These are phyloP conservation scores for Acanthosepion lycidas DNA, from an alignment of 2,888 invertebrate species.

Conservation along the genomic window DNA sequence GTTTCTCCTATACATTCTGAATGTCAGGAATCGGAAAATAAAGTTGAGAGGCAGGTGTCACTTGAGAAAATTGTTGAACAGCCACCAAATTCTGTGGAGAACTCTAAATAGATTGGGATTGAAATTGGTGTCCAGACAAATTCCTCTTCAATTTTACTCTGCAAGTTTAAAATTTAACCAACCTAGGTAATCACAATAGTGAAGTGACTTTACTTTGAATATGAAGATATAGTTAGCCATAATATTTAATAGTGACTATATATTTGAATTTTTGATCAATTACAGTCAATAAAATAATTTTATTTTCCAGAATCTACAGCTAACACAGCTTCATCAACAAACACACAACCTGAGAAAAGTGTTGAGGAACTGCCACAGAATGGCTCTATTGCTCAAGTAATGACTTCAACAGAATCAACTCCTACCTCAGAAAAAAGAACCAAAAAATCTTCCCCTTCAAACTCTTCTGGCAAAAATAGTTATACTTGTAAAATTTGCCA, in stretches of 20 bases:
- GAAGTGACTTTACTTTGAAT: too few species aligned
- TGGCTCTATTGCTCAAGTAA: background rate
- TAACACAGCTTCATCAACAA: background rate
- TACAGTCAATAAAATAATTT: background rate
- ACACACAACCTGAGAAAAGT: background rate
- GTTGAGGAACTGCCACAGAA: background rate
- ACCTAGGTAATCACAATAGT: too few species aligned
- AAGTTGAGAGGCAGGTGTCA: too few species aligned
- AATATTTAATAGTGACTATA: too few species aligned
- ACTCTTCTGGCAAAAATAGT: conserved; percentile 35
- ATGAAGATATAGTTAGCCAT: too few species aligned
- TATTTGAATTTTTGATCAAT: too few species aligned
- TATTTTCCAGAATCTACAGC: background rate
- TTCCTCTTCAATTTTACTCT: background rate
- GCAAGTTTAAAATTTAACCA: too few species aligned
- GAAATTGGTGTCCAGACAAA: conserved; percentile 65
- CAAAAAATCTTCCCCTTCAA: background rate
- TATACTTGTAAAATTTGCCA: conserved; percentile 40
- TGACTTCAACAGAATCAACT: background rate
- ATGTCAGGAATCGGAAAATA: background rate
- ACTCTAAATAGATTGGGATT: background rate
- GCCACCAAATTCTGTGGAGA: conserved; percentile 35
- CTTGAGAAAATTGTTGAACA: background rate
- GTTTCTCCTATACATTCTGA: background rate
- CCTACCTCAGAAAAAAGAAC: background rate